phyloP scores from a whole-genome alignment of 2,888 invertebrate genomes.

The Lymantria monacha region DNA sequence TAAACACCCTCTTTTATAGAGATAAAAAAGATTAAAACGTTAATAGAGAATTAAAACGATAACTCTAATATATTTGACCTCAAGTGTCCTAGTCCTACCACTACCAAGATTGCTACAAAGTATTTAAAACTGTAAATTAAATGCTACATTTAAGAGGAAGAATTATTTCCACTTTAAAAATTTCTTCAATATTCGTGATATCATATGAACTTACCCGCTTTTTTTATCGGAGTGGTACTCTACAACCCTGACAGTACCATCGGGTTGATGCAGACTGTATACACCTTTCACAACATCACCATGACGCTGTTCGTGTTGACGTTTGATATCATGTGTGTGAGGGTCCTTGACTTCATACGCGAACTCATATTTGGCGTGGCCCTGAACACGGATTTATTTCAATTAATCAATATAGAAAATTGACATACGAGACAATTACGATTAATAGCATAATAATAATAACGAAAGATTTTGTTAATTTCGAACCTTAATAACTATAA shows the following conservation, averaged over 20 bases:
- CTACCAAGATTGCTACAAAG: no score
- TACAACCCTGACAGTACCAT: conserved; percentile 28
- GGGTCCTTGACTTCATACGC: conserved; percentile 71
- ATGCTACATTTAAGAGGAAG: no score
- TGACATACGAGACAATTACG: background rate
- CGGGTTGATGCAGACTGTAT: conserved; percentile 28
- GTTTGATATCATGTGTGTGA: conserved; percentile 72
- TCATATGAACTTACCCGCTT: conserved; percentile 5
- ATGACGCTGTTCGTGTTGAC: conserved; percentile 60
- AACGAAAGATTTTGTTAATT: no score
- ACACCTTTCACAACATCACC: conserved; percentile 34
- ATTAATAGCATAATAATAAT: background rate
- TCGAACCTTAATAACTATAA: no score
- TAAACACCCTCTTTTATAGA: no score
- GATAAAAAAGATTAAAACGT: no score
- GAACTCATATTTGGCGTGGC: conserved; percentile 53
- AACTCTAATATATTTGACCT: no score
- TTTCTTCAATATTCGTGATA: no score
- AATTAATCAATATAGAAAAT: background rate
- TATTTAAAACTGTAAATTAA: no score
- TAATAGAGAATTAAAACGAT: no score
- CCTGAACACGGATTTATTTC: conserved; percentile 18
- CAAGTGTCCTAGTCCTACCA: no score
- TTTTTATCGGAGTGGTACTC: conserved; percentile 28
- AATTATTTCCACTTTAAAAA: no score